A percentile compares a stretch with the other conserved stretches of the same genome.
Evolutionary conservation across 2,113 vertebrate genomes (phyloP).

Genomic region (Corythoichthys intestinalis): DNA sequence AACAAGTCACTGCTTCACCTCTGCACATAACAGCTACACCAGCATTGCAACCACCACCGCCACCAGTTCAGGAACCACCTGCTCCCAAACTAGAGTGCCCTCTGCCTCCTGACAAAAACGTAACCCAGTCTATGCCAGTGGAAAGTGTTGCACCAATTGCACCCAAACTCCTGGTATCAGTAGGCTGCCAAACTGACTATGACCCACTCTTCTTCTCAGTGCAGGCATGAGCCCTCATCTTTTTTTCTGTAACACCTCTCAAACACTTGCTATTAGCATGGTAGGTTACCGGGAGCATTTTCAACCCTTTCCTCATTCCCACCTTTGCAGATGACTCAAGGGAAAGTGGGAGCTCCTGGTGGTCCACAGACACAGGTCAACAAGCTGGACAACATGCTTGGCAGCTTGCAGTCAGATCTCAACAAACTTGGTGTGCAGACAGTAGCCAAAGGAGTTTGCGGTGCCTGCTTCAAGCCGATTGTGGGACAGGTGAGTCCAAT

Average conservation of each 20-base stretch:
- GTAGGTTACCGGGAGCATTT: not conserved
- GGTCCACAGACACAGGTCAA: conserved; percentile 85
- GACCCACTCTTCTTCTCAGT: conserved; percentile 77
- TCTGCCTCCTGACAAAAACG: conserved; percentile 41
- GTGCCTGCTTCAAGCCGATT: conserved; percentile 96
- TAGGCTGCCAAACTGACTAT: conserved; percentile 91
- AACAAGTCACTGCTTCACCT: conserved; percentile 22
- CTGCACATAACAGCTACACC: conserved; percentile 33
- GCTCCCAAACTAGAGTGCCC: conserved; percentile 41
- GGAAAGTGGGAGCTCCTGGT: conserved; percentile 78
- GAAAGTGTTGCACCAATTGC: conserved; percentile 48
- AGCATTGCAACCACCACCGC: conserved; percentile 22
- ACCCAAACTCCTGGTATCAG: conserved; percentile 78
- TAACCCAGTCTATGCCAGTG: conserved; percentile 44
- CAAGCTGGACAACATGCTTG: conserved; percentile 97
- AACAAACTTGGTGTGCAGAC: conserved; percentile 96
- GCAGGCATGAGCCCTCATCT: conserved; percentile 75
- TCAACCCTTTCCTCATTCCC: conserved; percentile 2
- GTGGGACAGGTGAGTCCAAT: conserved; percentile 86
- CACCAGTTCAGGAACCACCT: conserved; percentile 31
- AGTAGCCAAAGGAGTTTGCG: conserved; percentile 94
- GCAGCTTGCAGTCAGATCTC: conserved; percentile 94
- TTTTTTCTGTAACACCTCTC: conserved; percentile 22
- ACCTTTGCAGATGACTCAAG: conserved; percentile 85
- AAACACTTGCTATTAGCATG: not conserved